Evolutionary conservation across 2,797 vertebrate genomes (phyloP), one percentile per base, ranked within the genome.

Genomic region (Lepilemur ruficaudatus): DNA sequence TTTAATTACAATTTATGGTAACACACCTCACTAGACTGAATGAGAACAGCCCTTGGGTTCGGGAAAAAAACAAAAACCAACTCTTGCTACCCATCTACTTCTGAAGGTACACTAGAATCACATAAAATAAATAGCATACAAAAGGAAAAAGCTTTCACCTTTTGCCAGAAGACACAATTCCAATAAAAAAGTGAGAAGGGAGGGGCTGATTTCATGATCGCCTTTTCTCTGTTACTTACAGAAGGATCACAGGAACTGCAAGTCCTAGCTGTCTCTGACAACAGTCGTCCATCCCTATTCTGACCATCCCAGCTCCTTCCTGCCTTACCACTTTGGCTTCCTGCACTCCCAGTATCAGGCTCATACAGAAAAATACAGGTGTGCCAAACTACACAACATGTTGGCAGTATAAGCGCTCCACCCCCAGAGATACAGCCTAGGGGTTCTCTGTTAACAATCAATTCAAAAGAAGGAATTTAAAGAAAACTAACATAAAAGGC

Each of bases 41-140:
- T 2, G 5, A 85, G 75, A 96, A 50, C 4, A 63, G 78, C 23
- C 43, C 43, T 32, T 38, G 52, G 78, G 67, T 59, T 93, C 38
- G 86, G 23, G 41, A n/a, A 80, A 35, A 61, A 46, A 28, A 28
- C 23, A 57, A 61, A 93, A 52, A 30, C 3, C 22, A 63, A 30
- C 81, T 84, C 65, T 80, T 41, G 43, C 85, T 13, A 78, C 10
- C 52, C 67, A 86, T 46, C 84, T 83, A 72, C 80, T 94, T 81
- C 48, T 92, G 69, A 95, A 78, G 23, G 28, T 11, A 84, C 38
- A 67, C 75, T 35, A 59, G 65, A 93, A 92, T 76, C 80, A 79
- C 82, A 61, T 78, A 96, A 95, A 94, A 65, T 72, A 88, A 96
- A 85, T 0, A 96, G 81, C 92, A 94, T 1, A 69, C 81, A 59